Percentiles rank a stretch among this genome's conserved stretches.
Conservation (phyloP, 1,140 invertebrate species). For the Listronotus oregonensis region DNA sequence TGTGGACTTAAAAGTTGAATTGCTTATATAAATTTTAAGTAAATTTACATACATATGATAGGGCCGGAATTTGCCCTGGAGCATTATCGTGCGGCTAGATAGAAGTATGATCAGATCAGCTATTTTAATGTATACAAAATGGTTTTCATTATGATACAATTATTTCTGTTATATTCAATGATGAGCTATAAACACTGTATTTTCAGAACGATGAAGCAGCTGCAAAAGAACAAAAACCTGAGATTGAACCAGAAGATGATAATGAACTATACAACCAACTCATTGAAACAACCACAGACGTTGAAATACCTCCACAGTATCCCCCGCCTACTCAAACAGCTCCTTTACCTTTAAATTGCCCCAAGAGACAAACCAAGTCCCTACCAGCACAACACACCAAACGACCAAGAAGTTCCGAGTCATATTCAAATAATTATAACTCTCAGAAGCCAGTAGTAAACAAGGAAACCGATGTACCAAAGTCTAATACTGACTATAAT, state of each 20-base stretch:
- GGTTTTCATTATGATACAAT: too few relatives aligned
- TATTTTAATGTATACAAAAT: too few relatives aligned
- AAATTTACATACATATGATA: too few relatives aligned
- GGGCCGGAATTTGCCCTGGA: too few relatives aligned
- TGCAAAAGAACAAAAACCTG: slow-evolving; percentile 47
- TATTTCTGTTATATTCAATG: too few relatives aligned
- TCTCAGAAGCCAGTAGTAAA: slow-evolving; percentile 13
- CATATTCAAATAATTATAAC: slow-evolving; percentile 13
- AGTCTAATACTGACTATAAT: slow-evolving; percentile 22
- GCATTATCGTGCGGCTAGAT: too few relatives aligned
- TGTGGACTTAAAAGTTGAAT: too few relatives aligned
- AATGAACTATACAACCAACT: slow-evolving; percentile 42
- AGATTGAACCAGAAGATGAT: slow-evolving; percentile 44
- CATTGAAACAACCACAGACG: slow-evolving; percentile 39
- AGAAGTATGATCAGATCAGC: too few relatives aligned
- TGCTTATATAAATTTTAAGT: too few relatives aligned
- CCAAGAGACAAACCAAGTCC: slow-evolving; percentile 29
- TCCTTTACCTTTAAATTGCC: slow-evolving; percentile 27
- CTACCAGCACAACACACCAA: slow-evolving; percentile 14
- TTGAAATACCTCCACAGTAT: slow-evolving; percentile 33
- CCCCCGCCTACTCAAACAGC: slow-evolving; percentile 27
- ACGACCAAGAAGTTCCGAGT: slow-evolving; percentile 19
- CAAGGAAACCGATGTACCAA: slow-evolving; percentile 20
- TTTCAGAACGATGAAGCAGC: slow-evolving; percentile 46
- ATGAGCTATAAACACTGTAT: slow-evolving; percentile 1